phyloP scores from a whole-genome alignment of 2,797 vertebrate species.

The Aulostomus chinensis region DNA sequence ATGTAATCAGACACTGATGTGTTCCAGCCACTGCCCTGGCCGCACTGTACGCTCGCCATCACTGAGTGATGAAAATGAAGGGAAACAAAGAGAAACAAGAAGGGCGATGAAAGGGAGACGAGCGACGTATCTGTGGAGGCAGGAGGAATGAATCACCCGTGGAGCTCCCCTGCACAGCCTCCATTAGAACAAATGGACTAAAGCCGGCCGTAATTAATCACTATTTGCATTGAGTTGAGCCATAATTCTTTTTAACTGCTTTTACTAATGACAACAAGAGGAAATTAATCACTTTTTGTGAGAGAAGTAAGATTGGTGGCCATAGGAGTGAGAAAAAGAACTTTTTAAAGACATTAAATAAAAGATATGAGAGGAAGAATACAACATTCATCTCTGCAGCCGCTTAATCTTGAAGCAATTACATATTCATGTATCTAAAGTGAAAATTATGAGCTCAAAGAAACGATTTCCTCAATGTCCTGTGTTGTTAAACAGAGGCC shows the following conservation, averaged over 20 bases:
- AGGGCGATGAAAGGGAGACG: slow-evolving; percentile 46
- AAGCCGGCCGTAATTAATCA: slow-evolving; percentile 78
- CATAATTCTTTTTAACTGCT: slow-evolving; percentile 81
- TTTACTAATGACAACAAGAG: slow-evolving; percentile 83
- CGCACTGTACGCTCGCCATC: no score
- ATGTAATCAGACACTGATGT: slow-evolving; percentile 59
- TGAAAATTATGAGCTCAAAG: background rate
- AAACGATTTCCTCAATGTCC: background rate
- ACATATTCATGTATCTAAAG: slow-evolving; percentile 1
- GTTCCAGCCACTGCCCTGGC: slow-evolving; percentile 19
- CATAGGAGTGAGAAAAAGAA: slow-evolving; percentile 4
- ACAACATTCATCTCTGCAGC: background rate
- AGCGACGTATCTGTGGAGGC: slow-evolving; percentile 44
- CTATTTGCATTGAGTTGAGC: slow-evolving; percentile 78
- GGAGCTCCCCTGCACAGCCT: slow-evolving; percentile 64
- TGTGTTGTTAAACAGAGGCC: slow-evolving; percentile 2
- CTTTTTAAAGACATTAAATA: no score
- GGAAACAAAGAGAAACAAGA: slow-evolving; percentile 55
- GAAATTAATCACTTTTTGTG: slow-evolving; percentile 56
- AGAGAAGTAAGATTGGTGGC: slow-evolving; percentile 19
- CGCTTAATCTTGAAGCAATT: slow-evolving; percentile 3
- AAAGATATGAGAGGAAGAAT: no score
- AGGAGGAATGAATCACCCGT: slow-evolving; percentile 62
- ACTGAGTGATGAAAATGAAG: slow-evolving; percentile 63
- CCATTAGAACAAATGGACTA: slow-evolving; percentile 73